These are phyloP conservation scores for Psilopsiagon aymara DNA, from an alignment of 2,113 vertebrate genomes.

Conservation along the genomic window DNA sequence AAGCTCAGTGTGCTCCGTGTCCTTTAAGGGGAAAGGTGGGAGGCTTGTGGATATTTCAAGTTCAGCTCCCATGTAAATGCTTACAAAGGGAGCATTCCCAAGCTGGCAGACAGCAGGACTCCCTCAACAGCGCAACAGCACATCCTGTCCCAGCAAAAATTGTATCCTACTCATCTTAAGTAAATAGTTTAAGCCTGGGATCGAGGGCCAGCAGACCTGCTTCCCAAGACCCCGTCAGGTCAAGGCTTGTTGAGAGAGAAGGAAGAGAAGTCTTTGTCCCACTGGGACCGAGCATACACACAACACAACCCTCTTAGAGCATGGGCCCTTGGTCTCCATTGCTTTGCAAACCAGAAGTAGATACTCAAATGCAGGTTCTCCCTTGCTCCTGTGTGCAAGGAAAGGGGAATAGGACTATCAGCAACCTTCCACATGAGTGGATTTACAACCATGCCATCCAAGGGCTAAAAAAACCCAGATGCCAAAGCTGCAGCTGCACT, in stretches of 20 bases:
- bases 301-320: background rate
- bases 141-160: constrained; percentile 27
- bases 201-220: background rate
- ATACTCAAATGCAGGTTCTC: background rate
- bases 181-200: constrained; percentile 14
- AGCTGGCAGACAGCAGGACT: constrained; percentile 18
- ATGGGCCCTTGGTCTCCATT: background rate
- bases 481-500: background rate
- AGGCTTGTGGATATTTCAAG: constrained; percentile 46
- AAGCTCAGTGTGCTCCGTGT: constrained; percentile 12
- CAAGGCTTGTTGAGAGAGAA: background rate
- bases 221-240: constrained; percentile 30
- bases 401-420: background rate
- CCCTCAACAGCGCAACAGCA: background rate
- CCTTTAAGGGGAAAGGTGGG: constrained; percentile 52
- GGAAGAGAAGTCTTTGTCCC: background rate
- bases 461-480: background rate
- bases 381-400: background rate
- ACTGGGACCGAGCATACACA: background rate
- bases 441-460: background rate
- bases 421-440: background rate
- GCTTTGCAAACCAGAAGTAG: background rate
- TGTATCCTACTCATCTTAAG: background rate
- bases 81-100: constrained; percentile 41
- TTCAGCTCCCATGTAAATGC: constrained; percentile 7